Evolutionary conservation across 2,888 invertebrate genomes (phyloP).

Genomic region (Oscheius sp.): DNA sequence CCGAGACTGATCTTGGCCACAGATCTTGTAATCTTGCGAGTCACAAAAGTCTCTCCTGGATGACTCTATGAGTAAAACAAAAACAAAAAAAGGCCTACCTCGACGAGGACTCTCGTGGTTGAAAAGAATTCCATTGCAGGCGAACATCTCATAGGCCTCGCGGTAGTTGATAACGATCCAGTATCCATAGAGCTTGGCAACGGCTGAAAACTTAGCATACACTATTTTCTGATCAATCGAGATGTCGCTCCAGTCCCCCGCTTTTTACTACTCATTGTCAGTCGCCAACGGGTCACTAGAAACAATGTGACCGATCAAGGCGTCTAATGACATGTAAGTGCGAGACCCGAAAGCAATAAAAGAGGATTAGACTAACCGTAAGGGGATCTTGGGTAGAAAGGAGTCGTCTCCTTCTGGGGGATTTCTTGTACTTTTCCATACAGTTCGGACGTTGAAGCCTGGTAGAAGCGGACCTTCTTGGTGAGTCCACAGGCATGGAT

Average conservation of each 20-base stretch:
- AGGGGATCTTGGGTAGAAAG: constrained; percentile 94
- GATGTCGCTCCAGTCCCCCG: background rate
- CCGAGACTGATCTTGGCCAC: constrained; percentile 95
- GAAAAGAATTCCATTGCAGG: constrained; percentile 94
- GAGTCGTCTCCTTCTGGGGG: constrained; percentile 92
- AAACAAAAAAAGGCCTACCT: constrained; percentile 74
- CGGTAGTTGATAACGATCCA: constrained; percentile 96
- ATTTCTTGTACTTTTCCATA: constrained; percentile 92
- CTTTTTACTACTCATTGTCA: background rate
- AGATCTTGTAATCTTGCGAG: constrained; percentile 94
- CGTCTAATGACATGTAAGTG: constrained; percentile 9
- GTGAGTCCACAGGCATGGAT: constrained; percentile 88
- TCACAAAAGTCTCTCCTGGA: constrained; percentile 94
- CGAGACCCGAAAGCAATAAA: constrained; percentile 8
- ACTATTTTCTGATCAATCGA: background rate
- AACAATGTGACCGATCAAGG: constrained; percentile 3
- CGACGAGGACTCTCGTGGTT: constrained; percentile 95
- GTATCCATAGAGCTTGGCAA: constrained; percentile 92
- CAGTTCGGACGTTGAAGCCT: constrained; percentile 93
- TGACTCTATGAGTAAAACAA: background rate
- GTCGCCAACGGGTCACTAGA: background rate
- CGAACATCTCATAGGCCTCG: constrained; percentile 93
- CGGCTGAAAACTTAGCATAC: constrained; percentile 79
- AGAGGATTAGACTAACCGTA: constrained; percentile 82
- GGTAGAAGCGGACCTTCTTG: constrained; percentile 83